Evolutionary conservation across 1,140 invertebrate species (phyloP), one percentile per base, ranked within the genome.

Genomic region (Lordiphosa stackelbergi): DNA sequence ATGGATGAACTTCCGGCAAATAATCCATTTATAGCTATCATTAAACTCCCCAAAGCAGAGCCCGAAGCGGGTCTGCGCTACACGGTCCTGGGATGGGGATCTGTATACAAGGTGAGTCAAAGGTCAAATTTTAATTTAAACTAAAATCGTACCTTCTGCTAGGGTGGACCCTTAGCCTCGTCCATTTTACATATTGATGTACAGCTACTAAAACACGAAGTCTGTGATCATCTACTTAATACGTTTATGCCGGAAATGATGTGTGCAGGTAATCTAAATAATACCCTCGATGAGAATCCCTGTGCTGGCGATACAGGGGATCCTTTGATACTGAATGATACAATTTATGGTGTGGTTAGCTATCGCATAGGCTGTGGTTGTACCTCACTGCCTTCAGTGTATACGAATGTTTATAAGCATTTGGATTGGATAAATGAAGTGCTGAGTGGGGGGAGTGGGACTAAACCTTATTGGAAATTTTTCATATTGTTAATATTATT

Each of bases 81-180:
- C 16, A 63, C 45, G 13, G 59, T 79, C 4, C 5, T 79, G 22
- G 75, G 75, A 19, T 79, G 75, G 75, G 75, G 75, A 0, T 24
- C 66, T 1, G n/a, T 79, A 13, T 48, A 37, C 5, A 53, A 51
- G 41, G 74, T 73, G 10, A 45, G 11, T 41, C 22, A 5, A 6
- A 6, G 5, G 22, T 4, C 5, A 24, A 5, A 1, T 24, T 24
- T 5, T 5, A 24, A 24, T 24, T 24, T 24, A 1, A 24, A 24
- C 5, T 24, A 5, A 8, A 6, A 4, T 11, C 5, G 0, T 8
- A 0, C 0, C 13, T 3, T 41, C 24, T 36, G 1, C 6, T 24
- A 79, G 74, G 55, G 42, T 3, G 75, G 75, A 6, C 40, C 56
- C 6, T 5, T 79, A 31, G 38, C 75, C 28, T 46, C 57, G 0